Percentiles rank a stretch among this genome's conserved stretches.
Conservation (phyloP, 2,888 invertebrate genomes). For the Teleogryllus oceanicus region DNA sequence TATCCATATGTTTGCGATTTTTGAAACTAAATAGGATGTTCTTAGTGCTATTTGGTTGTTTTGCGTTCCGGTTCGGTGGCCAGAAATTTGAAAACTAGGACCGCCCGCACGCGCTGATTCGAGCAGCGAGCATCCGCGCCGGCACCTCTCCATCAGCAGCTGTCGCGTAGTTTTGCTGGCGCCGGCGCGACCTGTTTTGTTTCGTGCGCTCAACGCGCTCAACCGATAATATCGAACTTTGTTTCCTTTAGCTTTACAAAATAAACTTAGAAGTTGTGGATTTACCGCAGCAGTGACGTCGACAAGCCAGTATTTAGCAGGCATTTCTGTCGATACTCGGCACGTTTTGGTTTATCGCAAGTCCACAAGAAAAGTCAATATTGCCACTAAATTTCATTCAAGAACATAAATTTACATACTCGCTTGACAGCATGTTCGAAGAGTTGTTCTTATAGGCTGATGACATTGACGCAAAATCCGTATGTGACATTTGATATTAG, state of each 20-base stretch:
- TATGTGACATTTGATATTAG: too few relatives aligned
- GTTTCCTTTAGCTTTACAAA: neutral
- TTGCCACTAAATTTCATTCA: neutral
- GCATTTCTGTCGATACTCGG: neutral
- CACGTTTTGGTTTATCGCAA: slow-evolving; percentile 3
- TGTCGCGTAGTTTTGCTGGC: neutral
- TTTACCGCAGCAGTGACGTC: neutral
- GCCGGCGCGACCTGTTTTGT: neutral
- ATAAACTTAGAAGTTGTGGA: neutral
- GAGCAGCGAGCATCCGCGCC: neutral
- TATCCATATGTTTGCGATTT: too few relatives aligned
- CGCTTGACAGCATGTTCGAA: neutral
- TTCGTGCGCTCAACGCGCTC: neutral
- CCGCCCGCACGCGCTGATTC: too few relatives aligned
- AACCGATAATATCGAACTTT: slow-evolving; percentile 2
- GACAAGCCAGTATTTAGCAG: neutral
- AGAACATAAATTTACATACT: neutral
- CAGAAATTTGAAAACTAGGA: too few relatives aligned
- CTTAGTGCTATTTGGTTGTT: too few relatives aligned
- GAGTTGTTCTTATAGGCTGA: too few relatives aligned
- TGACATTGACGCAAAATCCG: too few relatives aligned
- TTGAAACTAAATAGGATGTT: too few relatives aligned
- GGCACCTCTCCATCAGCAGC: neutral
- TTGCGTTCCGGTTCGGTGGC: too few relatives aligned
- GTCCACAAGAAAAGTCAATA: neutral